phyloP scores from a whole-genome alignment of 2,888 invertebrate genomes.

The Brachynemurus nebulosus region DNA sequence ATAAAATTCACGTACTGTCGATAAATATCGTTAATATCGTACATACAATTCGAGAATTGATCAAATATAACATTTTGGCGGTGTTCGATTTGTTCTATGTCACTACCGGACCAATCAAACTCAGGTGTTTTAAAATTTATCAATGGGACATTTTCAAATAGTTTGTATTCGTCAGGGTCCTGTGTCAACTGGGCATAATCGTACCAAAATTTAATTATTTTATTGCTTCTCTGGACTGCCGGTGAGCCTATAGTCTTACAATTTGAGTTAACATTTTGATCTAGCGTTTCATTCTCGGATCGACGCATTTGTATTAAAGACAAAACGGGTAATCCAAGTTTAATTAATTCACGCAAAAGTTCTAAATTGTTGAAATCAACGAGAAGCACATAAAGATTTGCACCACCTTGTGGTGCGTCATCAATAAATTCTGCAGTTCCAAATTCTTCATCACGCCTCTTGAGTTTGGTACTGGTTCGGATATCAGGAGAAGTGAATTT shows the following conservation, averaged over 20 bases:
- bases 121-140: conserved; percentile 3
- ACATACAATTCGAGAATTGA: conserved; percentile 21
- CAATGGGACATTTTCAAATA: conserved; percentile 4
- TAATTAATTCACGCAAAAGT: conserved; percentile 1
- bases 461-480: conserved; percentile 18
- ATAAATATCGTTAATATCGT: conserved; percentile 24
- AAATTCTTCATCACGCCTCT: conserved; percentile 25
- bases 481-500: too few species aligned
- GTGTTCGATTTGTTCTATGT: neutral
- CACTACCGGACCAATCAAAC: neutral
- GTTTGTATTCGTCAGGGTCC: neutral
- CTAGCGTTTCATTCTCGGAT: neutral
- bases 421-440: conserved; percentile 21
- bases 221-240: neutral
- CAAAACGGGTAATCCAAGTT: conserved; percentile 3
- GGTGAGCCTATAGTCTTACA: neutral
- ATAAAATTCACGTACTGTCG: conserved; percentile 23
- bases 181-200: neutral
- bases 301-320: neutral
- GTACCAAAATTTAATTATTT: conserved; percentile 2
- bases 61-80: conserved; percentile 20
- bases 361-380: conserved; percentile 21
- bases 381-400: conserved; percentile 25
- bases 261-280: neutral
- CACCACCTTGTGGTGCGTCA: conserved; percentile 25